Percentiles rank a stretch among this genome's conserved stretches.
Conservation (phyloP, 53 echinoderm and acorn worm genomes). For the Holothuria scabra region DNA sequence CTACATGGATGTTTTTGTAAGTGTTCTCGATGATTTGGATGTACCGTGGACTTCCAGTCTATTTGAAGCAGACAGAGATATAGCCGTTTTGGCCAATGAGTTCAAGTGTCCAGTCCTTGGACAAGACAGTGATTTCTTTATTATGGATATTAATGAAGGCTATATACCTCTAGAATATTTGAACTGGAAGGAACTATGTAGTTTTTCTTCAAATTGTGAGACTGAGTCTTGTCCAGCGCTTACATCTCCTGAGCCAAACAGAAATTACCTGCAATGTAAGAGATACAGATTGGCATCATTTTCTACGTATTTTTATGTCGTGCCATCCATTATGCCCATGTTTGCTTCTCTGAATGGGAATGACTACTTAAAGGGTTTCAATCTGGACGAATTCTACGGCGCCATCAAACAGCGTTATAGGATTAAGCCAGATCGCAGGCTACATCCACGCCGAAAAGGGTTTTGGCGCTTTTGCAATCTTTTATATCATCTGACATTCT, state of each 20-base stretch:
- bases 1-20: conserved; percentile 56
- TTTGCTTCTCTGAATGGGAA: conserved; percentile 85
- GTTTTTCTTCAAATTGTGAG: too few relatives aligned
- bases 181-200: conserved; percentile 55
- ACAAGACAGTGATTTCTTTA: conserved; percentile 90
- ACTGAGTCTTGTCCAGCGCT: background rate
- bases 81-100: conserved; percentile 76
- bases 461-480: conserved; percentile 46
- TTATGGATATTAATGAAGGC: conserved; percentile 80
- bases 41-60: conserved; percentile 68
- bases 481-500: conserved; percentile 47
- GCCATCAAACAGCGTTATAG: background rate
- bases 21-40: conserved; percentile 65
- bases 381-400: conserved; percentile 31
- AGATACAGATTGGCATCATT: conserved; percentile 54
- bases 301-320: conserved; percentile 71
- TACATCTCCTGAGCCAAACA: background rate
- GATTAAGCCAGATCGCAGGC: background rate
- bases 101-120: conserved; percentile 81
- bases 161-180: conserved; percentile 78
- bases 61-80: conserved; percentile 95
- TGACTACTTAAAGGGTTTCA: conserved; percentile 71
- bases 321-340: conserved; percentile 77
- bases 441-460: conserved; percentile 15
- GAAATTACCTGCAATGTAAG: background rate